Percentiles rank a stretch among this genome's conserved stretches.
These are phyloP conservation scores for Syrista parreyssii DNA, from an alignment of 2,888 invertebrate genomes.

Conservation along the genomic window DNA sequence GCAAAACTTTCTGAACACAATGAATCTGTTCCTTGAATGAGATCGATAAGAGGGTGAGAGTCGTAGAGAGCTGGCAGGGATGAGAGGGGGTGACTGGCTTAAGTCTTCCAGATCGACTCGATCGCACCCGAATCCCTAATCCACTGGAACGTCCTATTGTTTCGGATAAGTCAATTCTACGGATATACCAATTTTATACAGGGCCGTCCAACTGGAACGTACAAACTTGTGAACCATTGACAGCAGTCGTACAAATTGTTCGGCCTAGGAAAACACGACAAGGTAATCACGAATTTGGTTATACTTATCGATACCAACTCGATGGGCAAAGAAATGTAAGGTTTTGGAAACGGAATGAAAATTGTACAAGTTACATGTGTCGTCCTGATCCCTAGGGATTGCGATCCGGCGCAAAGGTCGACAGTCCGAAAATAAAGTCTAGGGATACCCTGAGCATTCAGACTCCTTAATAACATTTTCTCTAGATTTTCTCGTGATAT, in stretches of 20 bases:
- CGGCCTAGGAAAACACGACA: neutral
- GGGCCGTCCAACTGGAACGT: neutral
- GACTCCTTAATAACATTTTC: too few species aligned
- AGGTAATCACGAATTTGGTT: neutral
- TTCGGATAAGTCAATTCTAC: neutral
- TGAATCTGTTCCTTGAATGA: neutral
- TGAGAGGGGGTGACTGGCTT: neutral
- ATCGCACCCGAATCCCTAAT: neutral
- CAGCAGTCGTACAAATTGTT: neutral
- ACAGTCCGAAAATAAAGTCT: too few species aligned
- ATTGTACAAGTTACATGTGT: slow-evolving; percentile 27
- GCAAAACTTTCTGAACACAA: neutral
- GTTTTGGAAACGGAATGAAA: slow-evolving; percentile 23
- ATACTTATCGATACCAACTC: too few species aligned
- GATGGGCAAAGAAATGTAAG: too few species aligned
- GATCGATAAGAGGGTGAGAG: neutral
- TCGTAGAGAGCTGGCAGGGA: neutral
- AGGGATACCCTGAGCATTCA: too few species aligned
- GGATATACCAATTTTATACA: too few species aligned
- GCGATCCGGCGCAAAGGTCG: too few species aligned
- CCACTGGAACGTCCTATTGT: neutral
- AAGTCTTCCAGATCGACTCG: neutral
- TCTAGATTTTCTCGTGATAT: too few species aligned
- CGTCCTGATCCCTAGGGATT: too few species aligned
- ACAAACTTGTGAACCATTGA: neutral